Percentiles rank a stretch among this genome's conserved stretches.
These are phyloP conservation scores for Chrysogorgia sp. DNA, from an alignment of 92 coral and sea anemone genomes.

Conservation along the genomic window DNA sequence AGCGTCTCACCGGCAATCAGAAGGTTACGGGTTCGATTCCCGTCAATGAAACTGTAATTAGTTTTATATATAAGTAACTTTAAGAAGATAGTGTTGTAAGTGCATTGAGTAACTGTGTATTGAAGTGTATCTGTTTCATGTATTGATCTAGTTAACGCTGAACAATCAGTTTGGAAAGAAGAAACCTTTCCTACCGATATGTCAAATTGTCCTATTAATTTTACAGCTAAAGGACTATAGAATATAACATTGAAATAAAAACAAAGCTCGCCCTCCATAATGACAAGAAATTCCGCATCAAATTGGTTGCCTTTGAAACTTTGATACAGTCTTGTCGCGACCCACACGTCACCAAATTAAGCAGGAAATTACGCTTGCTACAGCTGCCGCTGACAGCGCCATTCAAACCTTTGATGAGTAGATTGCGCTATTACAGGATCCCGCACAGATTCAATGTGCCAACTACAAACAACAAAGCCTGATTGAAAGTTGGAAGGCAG, in stretches of 20 bases:
- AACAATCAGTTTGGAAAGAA: too few relatives aligned
- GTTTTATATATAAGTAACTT: too few relatives aligned
- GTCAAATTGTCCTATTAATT: too few relatives aligned
- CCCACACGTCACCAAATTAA: conserved; percentile 14
- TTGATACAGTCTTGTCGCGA: not conserved
- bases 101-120: too few relatives aligned
- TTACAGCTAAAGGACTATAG: too few relatives aligned
- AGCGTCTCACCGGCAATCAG: too few relatives aligned
- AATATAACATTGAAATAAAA: conserved; percentile 4
- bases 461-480: conserved; percentile 13
- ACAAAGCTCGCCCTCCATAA: not conserved
- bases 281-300: conserved; percentile 1
- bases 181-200: too few relatives aligned
- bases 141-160: too few relatives aligned
- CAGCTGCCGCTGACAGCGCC: conserved; percentile 11
- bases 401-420: conserved; percentile 44
- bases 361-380: conserved; percentile 9
- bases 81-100: too few relatives aligned
- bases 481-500: conserved; percentile 41
- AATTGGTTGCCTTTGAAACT: not conserved
- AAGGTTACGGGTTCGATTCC: too few relatives aligned
- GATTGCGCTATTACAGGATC: conserved; percentile 31
- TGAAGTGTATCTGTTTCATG: too few relatives aligned
- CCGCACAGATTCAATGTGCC: conserved; percentile 17
- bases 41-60: too few relatives aligned